These are phyloP conservation scores for Stichodactyla mertensii DNA, from an alignment of 64 coral and sea anemone genomes.

Conservation along the genomic window DNA sequence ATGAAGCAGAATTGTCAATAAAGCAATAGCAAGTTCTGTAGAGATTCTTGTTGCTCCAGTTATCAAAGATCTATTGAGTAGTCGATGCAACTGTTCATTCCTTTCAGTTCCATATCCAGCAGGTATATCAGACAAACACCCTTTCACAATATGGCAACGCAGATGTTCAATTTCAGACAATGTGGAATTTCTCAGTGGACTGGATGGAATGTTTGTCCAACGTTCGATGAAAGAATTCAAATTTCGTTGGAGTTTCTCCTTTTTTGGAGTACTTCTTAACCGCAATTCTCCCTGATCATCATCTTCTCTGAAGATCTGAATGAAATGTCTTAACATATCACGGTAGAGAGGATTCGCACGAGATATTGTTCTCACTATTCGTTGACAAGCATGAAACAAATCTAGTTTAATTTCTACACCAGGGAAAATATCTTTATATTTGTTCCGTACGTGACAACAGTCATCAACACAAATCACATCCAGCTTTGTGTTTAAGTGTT, in stretches of 20 bases:
- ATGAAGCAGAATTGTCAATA: too few relatives aligned
- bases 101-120: too few relatives aligned
- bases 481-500: neutral
- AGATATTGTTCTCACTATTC: slow-evolving; percentile 28
- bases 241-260: slow-evolving; percentile 16
- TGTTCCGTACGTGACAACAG: slow-evolving; percentile 13
- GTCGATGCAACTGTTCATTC: too few relatives aligned
- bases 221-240: too few relatives aligned
- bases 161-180: too few relatives aligned
- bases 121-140: too few relatives aligned
- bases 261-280: slow-evolving; percentile 6
- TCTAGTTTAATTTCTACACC: slow-evolving; percentile 3
- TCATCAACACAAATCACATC: slow-evolving; percentile 26
- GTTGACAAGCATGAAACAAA: slow-evolving; percentile 44
- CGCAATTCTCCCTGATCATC: slow-evolving; percentile 20
- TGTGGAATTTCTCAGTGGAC: too few relatives aligned
- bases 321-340: slow-evolving; percentile 39
- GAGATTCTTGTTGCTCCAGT: too few relatives aligned
- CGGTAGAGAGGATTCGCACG: neutral
- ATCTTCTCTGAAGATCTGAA: slow-evolving; percentile 21
- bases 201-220: too few relatives aligned
- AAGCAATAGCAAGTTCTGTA: too few relatives aligned
- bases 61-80: too few relatives aligned
- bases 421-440: slow-evolving; percentile 9
- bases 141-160: too few relatives aligned